Conservation (phyloP, 92 coral and sea anemone genomes). For the Muricea muricata region DNA sequence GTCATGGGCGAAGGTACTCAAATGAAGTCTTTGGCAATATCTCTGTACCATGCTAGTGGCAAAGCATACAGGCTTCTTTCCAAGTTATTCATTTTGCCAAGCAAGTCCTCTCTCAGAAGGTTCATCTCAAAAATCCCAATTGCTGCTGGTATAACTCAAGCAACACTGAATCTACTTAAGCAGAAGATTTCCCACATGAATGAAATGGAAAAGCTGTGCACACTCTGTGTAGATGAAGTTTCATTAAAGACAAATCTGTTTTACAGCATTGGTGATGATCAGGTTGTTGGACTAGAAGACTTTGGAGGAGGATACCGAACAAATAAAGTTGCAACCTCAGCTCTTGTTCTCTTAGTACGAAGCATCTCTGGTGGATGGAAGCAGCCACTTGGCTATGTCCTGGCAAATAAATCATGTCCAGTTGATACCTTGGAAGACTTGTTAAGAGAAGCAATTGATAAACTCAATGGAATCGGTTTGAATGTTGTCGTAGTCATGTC, state of each 20-base stretch:
- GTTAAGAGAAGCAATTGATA: background rate
- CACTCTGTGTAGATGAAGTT: conserved; percentile 36
- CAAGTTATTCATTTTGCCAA: conserved; percentile 30
- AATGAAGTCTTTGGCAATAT: conserved; percentile 19
- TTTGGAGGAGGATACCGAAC: conserved; percentile 8
- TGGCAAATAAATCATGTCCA: background rate
- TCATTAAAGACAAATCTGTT: conserved; percentile 17
- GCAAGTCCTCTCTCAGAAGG: background rate
- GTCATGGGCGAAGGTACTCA: conserved; percentile 29
- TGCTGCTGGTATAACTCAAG: conserved; percentile 6
- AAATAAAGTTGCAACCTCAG: conserved; percentile 7
- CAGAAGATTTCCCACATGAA: conserved; percentile 17
- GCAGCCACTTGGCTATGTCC: conserved; percentile 9
- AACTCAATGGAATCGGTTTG: background rate
- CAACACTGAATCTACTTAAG: background rate
- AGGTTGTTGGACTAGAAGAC: conserved; percentile 14
- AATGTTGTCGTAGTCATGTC: conserved; percentile 11
- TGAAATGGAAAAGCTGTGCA: background rate
- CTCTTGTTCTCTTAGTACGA: background rate
- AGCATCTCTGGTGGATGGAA: conserved; percentile 11
- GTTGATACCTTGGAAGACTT: conserved; percentile 1
- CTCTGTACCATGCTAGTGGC: conserved; percentile 38
- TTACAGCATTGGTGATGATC: background rate
- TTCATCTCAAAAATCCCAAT: conserved; percentile 12
- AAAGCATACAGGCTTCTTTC: conserved; percentile 15